Conservation (phyloP, 2,113 vertebrate species). For the Rhegmatorhina hoffmannsi region DNA sequence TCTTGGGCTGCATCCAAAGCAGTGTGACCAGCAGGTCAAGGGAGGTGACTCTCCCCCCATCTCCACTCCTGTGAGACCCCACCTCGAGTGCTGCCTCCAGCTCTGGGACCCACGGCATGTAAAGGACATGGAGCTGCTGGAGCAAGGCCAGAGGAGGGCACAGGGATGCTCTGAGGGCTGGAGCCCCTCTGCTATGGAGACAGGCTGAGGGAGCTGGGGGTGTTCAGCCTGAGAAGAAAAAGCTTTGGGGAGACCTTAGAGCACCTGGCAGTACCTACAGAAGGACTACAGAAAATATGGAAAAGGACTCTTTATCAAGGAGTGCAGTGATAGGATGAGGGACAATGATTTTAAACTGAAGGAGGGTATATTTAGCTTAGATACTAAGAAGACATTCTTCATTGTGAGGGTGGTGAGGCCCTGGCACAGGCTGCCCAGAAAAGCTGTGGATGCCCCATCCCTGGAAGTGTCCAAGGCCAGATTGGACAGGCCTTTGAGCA, state of each 20-base stretch:
- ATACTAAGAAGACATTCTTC: not conserved
- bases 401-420: not conserved
- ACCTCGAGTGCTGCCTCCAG: not conserved
- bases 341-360: not conserved
- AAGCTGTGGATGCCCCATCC: not conserved
- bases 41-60: not conserved
- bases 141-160: not conserved
- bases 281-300: not conserved
- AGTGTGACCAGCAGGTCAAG: not conserved
- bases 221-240: not conserved
- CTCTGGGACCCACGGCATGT: not conserved
- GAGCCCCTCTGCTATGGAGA: not conserved
- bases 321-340: rapidly evolving
- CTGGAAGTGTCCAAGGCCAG: not conserved
- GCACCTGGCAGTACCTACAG: not conserved
- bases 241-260: not conserved
- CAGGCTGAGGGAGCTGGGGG: not conserved
- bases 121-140: not conserved
- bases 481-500: not conserved
- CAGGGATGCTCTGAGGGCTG: not conserved
- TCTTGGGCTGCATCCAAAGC: not conserved
- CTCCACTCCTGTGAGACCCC: not conserved
- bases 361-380: not conserved
- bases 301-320: not conserved
- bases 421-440: not conserved